phyloP scores from a whole-genome alignment of 2,888 invertebrate genomes.

The Lasioglossum pauxillum region DNA sequence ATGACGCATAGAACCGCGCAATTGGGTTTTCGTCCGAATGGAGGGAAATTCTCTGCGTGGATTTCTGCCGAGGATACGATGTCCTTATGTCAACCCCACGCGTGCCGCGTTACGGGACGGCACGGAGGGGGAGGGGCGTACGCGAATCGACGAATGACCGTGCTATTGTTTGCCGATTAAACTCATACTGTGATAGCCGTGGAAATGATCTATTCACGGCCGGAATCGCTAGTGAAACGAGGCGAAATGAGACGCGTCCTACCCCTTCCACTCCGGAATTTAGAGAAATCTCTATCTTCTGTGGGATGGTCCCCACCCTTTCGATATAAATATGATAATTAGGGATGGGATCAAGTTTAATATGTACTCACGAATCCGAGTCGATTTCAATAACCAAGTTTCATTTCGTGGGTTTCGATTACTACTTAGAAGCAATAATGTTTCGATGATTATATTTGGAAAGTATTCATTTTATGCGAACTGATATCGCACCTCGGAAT shows the following conservation, averaged over 20 bases:
- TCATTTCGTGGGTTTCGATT: no score
- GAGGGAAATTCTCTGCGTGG: constrained; percentile 62
- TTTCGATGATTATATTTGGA: no score
- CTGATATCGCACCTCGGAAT: no score
- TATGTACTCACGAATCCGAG: no score
- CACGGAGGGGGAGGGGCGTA: background rate
- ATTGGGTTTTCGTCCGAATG: constrained; percentile 76
- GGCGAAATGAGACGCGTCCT: constrained; percentile 10
- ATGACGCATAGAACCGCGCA: constrained; percentile 79
- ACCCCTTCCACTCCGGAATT: background rate
- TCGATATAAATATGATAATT: background rate
- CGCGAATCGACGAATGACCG: constrained; percentile 48
- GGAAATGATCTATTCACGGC: constrained; percentile 66
- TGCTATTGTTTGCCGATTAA: constrained; percentile 55
- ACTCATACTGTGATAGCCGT: constrained; percentile 46
- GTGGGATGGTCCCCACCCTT: background rate
- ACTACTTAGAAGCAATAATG: no score
- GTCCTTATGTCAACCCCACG: constrained; percentile 62
- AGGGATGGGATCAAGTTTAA: no score
- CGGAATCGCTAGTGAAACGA: constrained; percentile 3
- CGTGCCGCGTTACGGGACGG: constrained; percentile 21
- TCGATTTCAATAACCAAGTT: no score
- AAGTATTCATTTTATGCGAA: no score
- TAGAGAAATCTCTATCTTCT: background rate
- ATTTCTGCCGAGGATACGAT: constrained; percentile 65